A percentile compares a stretch with the other conserved stretches of the same genome.
These are phyloP conservation scores for Pristiophorus japonicus DNA, from an alignment of 2,113 vertebrate genomes.

Conservation along the genomic window DNA sequence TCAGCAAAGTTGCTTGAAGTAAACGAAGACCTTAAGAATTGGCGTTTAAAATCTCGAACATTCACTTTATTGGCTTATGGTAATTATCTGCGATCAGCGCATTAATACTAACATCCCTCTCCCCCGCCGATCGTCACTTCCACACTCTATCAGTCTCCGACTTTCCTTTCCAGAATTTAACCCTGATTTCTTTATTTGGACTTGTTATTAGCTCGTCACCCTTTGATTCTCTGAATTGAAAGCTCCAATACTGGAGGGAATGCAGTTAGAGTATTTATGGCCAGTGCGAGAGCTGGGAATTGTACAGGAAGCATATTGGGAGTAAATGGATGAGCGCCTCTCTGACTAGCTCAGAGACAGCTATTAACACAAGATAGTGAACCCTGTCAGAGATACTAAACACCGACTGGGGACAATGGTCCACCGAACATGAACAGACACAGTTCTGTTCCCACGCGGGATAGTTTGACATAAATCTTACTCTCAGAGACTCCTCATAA, in stretches of 20 bases:
- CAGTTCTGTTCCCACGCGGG: not conserved
- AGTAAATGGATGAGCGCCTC: not conserved
- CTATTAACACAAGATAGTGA: not conserved
- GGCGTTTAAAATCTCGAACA: constrained; percentile 12
- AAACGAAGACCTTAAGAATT: not conserved
- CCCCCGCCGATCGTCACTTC: no score
- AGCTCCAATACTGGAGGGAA: not conserved
- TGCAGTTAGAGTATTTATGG: not conserved
- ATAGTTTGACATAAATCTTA: not conserved
- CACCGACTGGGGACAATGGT: not conserved
- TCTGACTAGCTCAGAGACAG: not conserved
- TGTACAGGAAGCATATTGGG: not conserved
- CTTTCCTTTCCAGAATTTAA: not conserved
- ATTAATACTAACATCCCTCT: not conserved
- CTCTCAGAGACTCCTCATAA: not conserved
- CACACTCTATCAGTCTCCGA: no score
- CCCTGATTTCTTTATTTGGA: not conserved
- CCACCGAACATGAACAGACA: constrained; percentile 8
- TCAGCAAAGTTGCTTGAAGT: constrained; percentile 10
- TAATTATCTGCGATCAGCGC: not conserved
- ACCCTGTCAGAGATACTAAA: constrained; percentile 28
- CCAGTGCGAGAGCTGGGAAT: not conserved
- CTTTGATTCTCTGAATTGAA: not conserved
- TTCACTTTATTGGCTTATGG: not conserved
- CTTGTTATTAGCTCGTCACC: no score